Conservation (phyloP, 2,888 invertebrate species). For the Troides aeacus region DNA sequence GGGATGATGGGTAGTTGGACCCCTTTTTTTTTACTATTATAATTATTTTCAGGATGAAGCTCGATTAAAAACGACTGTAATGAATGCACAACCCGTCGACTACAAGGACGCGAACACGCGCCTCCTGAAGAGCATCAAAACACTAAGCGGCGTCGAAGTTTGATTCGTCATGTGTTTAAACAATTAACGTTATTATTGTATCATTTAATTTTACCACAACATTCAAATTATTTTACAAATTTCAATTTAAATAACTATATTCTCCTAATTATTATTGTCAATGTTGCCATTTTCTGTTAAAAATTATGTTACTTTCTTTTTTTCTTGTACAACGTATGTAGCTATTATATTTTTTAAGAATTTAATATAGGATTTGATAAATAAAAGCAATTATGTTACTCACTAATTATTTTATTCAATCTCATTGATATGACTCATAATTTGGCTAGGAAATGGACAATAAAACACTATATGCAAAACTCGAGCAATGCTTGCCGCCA, state of each 20-base stretch:
- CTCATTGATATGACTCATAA: constrained; percentile 78
- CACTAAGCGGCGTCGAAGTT: constrained; percentile 80
- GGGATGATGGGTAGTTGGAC: too few relatives aligned
- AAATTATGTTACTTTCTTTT: background rate
- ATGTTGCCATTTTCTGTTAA: background rate
- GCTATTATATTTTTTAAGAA: too few relatives aligned
- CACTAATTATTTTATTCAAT: constrained; percentile 75
- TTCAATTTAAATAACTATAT: too few relatives aligned
- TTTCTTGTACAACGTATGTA: background rate
- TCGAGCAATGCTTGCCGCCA: constrained; percentile 45
- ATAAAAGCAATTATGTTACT: constrained; percentile 46
- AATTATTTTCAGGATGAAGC: constrained; percentile 85
- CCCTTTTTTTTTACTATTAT: too few relatives aligned
- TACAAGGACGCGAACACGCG: constrained; percentile 87
- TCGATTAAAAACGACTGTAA: constrained; percentile 87
- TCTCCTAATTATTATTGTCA: background rate
- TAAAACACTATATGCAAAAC: constrained; percentile 44
- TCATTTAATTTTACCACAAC: too few relatives aligned
- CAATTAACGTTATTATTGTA: too few relatives aligned
- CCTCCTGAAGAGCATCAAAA: constrained; percentile 85
- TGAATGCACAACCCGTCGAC: constrained; percentile 85
- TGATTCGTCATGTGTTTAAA: constrained; percentile 34
- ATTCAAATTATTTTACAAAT: too few relatives aligned
- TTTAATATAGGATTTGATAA: constrained; percentile 13
- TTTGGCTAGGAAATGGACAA: constrained; percentile 73